Conservation (phyloP, 2,113 vertebrate species). For the Syrmaticus mikado region DNA sequence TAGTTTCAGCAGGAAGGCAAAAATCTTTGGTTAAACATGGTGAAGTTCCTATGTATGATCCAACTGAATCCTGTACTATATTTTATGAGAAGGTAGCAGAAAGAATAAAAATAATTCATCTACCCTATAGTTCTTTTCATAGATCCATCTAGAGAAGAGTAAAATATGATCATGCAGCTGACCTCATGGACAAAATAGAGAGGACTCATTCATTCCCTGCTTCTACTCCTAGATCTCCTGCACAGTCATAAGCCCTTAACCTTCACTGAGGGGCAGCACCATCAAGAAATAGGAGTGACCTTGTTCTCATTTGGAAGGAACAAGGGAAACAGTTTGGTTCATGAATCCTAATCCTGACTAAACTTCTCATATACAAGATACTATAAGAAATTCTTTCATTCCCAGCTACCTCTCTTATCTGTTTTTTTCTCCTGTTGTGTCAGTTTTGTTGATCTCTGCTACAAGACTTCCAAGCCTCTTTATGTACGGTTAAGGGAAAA, state of each 20-base stretch:
- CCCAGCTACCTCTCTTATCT: neutral
- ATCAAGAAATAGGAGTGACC: neutral
- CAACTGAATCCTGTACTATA: neutral
- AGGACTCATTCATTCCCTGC: neutral
- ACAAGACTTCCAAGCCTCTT: neutral
- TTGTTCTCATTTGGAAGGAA: neutral
- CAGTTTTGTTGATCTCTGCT: neutral
- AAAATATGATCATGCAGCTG: neutral
- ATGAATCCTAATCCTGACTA: neutral
- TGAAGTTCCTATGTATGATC: neutral
- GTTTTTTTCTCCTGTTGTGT: neutral
- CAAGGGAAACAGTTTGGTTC: neutral
- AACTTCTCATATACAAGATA: neutral
- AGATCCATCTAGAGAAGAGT: neutral
- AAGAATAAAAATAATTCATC: neutral
- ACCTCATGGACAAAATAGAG: neutral
- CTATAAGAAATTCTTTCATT: neutral
- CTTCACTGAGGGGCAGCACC: neutral
- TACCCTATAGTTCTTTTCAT: neutral
- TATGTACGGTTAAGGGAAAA: neutral
- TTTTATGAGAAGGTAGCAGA: neutral
- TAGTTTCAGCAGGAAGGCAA: neutral
- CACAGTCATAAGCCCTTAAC: neutral
- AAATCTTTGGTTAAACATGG: neutral
- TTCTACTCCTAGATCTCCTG: neutral